Conservation (phyloP, 2,113 vertebrate species). For the Lycocorax pyrrhopterus region DNA sequence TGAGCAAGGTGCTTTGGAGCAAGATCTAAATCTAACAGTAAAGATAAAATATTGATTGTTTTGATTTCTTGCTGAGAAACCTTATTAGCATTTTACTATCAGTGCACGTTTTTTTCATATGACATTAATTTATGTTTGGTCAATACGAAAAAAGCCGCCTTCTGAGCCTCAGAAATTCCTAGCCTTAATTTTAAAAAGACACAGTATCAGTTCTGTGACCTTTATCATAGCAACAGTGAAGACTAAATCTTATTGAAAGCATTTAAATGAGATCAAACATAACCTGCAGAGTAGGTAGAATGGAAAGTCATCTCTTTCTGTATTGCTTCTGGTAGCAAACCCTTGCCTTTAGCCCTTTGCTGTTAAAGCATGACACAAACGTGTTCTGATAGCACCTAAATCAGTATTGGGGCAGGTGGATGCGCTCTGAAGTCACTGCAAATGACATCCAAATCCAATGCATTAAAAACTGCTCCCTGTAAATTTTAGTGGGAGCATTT, state of each 20-base stretch:
- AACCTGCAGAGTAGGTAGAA: slow-evolving; percentile 23
- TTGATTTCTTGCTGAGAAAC: slow-evolving; percentile 53
- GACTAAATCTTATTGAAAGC: slow-evolving; percentile 65
- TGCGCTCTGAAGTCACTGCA: background rate
- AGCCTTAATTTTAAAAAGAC: slow-evolving; percentile 40
- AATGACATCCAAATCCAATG: background rate
- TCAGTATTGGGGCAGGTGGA: background rate
- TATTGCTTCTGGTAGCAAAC: background rate
- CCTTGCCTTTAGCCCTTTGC: background rate
- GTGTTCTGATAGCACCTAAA: background rate
- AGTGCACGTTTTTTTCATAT: slow-evolving; percentile 12
- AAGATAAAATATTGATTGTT: slow-evolving; percentile 50
- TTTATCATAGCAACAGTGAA: slow-evolving; percentile 58
- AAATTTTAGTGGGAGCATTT: background rate
- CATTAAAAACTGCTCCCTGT: background rate
- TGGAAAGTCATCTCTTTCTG: background rate
- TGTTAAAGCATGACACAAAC: background rate
- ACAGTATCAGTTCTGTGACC: slow-evolving; percentile 28
- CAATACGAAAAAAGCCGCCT: slow-evolving; percentile 18
- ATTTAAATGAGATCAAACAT: slow-evolving; percentile 63
- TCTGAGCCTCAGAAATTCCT: slow-evolving; percentile 24
- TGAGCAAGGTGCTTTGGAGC: slow-evolving; percentile 28
- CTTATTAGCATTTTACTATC: slow-evolving; percentile 46
- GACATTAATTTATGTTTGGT: slow-evolving; percentile 2
- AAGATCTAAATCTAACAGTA: slow-evolving; percentile 37